Base-by-base conservation (phyloP, 92 coral and sea anemone species). In the Pocillopora meandrina region DNA sequence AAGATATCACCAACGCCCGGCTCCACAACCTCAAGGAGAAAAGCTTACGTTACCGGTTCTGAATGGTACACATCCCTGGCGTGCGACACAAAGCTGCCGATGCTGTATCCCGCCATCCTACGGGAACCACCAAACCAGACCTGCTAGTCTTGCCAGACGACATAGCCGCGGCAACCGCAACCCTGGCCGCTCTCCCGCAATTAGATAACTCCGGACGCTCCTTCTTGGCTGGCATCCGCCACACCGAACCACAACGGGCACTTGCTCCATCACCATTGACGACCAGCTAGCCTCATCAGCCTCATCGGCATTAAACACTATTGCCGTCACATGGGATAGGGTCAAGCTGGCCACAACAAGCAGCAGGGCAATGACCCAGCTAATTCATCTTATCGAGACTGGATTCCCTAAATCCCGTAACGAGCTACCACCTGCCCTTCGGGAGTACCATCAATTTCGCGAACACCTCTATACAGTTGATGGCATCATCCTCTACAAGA, bases 21-120 rank as follows among this genome's bases (percentile, higher is more conserved):
- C n/a, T n/a, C 21, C 65, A 91, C 0, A 91, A 91, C 88, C 87
- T 91, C 33, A 84, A 91, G 59, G 94, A 91, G 75, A 88, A 91
- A 74, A 84, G 90, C 0, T 72, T 91, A 17, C 85, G 82, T 8
- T 88, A 84, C 66, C 34, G 69, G 5, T 74, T 87, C 3, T 63
- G 72, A 2, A 87, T 90, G 84, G 72, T 83, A 13, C 86, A 85
- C 49, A 49, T 86, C 79, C 93, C 90, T 60, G 90, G 90, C 14
- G 89, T 78, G 7, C 49, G 72, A 61, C 93, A 87, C 82, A 83
- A 79, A 23, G 64, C 94, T 1, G 94, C 89, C 14, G 88, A 86
- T 79, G 85, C 93, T 12, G 13, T 90, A 9, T 90, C 93, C 49
- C 82, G 74, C 12, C 88, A 90, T 82, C 93, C 88, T 0, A 77